These are phyloP conservation scores for Enteromius radiatus DNA, from an alignment of 2,797 vertebrate species.

Conservation along the genomic window DNA sequence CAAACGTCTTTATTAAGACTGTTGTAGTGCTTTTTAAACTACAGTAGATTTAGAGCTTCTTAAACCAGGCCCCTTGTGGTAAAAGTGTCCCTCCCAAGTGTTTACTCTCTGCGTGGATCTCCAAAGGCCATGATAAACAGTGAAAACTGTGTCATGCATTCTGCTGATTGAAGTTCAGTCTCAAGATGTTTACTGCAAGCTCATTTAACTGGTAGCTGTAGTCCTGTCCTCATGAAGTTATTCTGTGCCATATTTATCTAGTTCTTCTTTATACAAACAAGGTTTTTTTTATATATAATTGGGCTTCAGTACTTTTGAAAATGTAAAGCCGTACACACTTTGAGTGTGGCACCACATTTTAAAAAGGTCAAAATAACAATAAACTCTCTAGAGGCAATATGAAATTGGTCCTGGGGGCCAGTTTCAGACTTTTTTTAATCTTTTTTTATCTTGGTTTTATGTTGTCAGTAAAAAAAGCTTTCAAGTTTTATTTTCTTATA, in stretches of 20 bases:
- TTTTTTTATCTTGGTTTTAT: neutral
- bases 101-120: neutral
- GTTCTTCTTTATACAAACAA: neutral
- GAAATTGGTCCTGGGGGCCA: neutral
- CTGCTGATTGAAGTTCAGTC: conserved; percentile 14
- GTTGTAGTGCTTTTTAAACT: neutral
- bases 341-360: neutral
- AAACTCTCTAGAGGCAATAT: neutral
- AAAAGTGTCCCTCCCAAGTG: neutral
- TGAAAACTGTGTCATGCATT: conserved; percentile 1
- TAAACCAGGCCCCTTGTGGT: neutral
- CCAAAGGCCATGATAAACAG: conserved; percentile 13
- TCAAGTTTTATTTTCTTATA: neutral
- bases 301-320: neutral
- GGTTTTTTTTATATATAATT: neutral
- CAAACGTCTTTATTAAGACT: neutral
- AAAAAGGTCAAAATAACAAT: neutral
- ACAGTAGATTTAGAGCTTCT: neutral
- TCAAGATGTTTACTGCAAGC: neutral
- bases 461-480: neutral
- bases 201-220: neutral
- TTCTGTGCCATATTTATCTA: neutral
- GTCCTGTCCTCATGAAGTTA: neutral
- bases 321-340: neutral
- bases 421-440: too few species aligned